A percentile compares a stretch with the other conserved stretches of the same genome.
Conservation (phyloP, 2,113 vertebrate genomes). For the Corythoichthys haematopterus region DNA sequence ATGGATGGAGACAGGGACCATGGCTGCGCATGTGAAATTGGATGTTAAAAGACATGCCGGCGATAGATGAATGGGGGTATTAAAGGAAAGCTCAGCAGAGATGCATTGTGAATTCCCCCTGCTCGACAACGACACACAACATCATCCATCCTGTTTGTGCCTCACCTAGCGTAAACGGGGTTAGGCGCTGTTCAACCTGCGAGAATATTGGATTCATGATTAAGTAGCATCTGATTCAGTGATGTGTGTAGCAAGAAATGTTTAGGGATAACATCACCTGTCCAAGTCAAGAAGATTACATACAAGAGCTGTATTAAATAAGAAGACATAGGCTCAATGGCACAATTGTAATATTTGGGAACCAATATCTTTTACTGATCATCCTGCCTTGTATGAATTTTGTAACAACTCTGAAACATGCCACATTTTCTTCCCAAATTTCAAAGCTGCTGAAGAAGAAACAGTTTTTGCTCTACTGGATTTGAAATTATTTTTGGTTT, state of each 20-base stretch:
- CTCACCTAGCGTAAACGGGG: constrained; percentile 5
- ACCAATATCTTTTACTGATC: background rate
- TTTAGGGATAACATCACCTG: background rate
- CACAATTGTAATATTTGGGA: background rate
- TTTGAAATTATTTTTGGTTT: too few relatives aligned
- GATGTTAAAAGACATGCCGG: constrained; percentile 58
- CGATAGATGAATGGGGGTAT: constrained; percentile 42
- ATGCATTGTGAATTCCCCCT: constrained; percentile 16
- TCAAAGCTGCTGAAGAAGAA: too few relatives aligned
- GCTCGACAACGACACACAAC: constrained; percentile 34
- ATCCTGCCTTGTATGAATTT: background rate
- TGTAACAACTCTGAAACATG: background rate
- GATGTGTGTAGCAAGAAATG: background rate
- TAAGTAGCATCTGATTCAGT: background rate
- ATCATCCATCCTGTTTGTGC: constrained; percentile 10
- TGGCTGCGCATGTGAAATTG: constrained; percentile 51
- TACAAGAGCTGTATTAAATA: background rate
- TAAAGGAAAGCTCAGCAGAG: constrained; percentile 29
- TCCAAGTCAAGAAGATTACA: background rate
- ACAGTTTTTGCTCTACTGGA: too few relatives aligned
- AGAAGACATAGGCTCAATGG: background rate
- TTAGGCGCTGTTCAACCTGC: constrained; percentile 21
- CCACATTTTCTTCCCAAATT: background rate
- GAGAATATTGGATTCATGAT: background rate
- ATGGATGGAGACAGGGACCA: constrained; percentile 46